These are phyloP conservation scores for Dicyrtoma fusca DNA, from an alignment of 2,888 invertebrate genomes.

Conservation along the genomic window DNA sequence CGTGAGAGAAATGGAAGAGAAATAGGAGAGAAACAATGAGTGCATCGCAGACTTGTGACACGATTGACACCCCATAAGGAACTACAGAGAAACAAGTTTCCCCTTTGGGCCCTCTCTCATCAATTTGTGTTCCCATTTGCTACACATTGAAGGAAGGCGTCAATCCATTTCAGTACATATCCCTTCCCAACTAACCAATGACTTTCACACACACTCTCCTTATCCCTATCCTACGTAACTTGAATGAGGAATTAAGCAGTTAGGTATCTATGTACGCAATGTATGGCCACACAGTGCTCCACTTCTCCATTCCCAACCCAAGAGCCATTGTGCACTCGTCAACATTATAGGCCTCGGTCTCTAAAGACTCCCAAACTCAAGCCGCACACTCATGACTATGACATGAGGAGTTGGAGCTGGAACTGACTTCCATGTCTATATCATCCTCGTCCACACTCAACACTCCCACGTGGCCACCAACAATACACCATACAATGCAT, in stretches of 20 bases:
- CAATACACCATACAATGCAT: background rate
- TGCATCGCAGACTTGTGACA: slow-evolving; percentile 35
- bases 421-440: background rate
- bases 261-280: background rate
- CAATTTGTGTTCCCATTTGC: slow-evolving; percentile 42
- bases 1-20: background rate
- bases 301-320: background rate
- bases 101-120: slow-evolving; percentile 38
- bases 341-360: too few relatives aligned
- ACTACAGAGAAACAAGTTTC: slow-evolving; percentile 11
- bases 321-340: too few relatives aligned
- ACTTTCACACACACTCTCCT: slow-evolving; percentile 16
- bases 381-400: background rate
- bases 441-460: background rate
- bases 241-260: background rate
- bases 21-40: background rate
- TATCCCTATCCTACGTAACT: background rate
- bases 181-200: slow-evolving; percentile 32
- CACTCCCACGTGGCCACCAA: background rate
- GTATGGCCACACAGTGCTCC: background rate
- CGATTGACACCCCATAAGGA: slow-evolving; percentile 15
- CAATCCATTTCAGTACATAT: slow-evolving; percentile 32
- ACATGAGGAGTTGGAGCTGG: background rate
- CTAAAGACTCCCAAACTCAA: too few relatives aligned
- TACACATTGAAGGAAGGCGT: slow-evolving; percentile 43